phyloP scores from a whole-genome alignment of 2,797 vertebrate genomes.

The Crocidura indochinensis region DNA sequence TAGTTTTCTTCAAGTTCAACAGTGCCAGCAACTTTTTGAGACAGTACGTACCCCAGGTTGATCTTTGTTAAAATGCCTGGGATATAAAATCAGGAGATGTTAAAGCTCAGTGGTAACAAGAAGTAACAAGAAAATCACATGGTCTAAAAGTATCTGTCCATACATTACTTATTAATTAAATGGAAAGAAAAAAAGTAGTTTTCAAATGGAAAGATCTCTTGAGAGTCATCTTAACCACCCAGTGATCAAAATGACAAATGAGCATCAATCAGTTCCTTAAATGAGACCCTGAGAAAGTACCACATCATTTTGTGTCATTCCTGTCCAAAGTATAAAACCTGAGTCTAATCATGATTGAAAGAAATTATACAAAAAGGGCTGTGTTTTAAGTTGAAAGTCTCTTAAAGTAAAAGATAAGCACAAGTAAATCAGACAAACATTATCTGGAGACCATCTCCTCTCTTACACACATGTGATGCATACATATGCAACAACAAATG shows the following conservation, averaged over 20 bases:
- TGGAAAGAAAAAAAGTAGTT: not conserved
- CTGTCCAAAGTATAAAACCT: not conserved
- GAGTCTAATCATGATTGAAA: not conserved
- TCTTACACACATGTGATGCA: not conserved
- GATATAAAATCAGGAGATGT: slow-evolving; percentile 9
- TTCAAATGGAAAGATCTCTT: not conserved
- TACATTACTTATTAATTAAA: not conserved
- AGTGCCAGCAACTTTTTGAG: not conserved
- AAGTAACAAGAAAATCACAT: slow-evolving; percentile 44
- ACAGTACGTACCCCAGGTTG: not conserved
- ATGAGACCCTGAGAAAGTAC: not conserved
- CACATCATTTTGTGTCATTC: not conserved
- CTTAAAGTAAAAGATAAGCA: slow-evolving; percentile 16
- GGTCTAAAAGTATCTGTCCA: not conserved
- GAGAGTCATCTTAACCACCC: not conserved
- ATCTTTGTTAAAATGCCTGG: slow-evolving; percentile 38
- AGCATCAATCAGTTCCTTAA: not conserved
- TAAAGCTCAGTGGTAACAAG: slow-evolving; percentile 1
- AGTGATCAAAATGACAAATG: not conserved
- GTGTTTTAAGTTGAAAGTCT: not conserved
- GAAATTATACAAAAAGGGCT: slow-evolving; percentile 23
- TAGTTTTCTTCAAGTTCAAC: not conserved
- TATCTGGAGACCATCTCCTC: not conserved
- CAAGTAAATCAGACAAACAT: slow-evolving; percentile 21
- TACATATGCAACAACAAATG: not conserved